Conservation (phyloP, 2,113 vertebrate species). For the Meleagris gallopavo region DNA sequence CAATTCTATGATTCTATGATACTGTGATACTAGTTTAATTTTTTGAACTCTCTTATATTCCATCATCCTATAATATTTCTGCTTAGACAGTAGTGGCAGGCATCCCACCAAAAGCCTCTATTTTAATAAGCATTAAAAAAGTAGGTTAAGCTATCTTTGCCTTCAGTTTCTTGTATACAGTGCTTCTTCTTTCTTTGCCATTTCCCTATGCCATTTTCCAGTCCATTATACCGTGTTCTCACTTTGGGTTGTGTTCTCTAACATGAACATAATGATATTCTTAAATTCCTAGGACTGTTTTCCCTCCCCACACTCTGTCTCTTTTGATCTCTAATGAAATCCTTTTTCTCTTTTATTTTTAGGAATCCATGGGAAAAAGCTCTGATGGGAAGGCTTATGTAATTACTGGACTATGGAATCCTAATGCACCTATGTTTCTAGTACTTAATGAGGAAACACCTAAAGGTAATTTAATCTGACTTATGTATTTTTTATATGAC, state of each 20-base stretch:
- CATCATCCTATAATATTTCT: not conserved
- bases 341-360: slow-evolving; percentile 27
- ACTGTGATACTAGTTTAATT: not conserved
- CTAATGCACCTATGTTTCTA: slow-evolving; percentile 89
- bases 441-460: slow-evolving; percentile 95
- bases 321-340: not conserved
- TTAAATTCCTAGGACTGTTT: not conserved
- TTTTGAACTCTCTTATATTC: not conserved
- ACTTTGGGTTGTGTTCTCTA: not conserved
- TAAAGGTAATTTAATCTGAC: slow-evolving; percentile 83
- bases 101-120: not conserved
- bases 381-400: slow-evolving; percentile 93
- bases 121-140: not conserved
- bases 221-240: not conserved
- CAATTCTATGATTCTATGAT: too few relatives aligned
- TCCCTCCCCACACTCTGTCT: fast-evolving
- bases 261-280: not conserved
- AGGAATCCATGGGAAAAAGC: slow-evolving; percentile 98
- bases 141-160: not conserved
- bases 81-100: not conserved
- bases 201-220: not conserved
- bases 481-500: not conserved
- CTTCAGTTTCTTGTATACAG: not conserved
- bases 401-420: slow-evolving; percentile 96
- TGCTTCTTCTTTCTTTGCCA: not conserved